phyloP scores from a whole-genome alignment of 2,113 vertebrate species.

The Pollachius pollachius region DNA sequence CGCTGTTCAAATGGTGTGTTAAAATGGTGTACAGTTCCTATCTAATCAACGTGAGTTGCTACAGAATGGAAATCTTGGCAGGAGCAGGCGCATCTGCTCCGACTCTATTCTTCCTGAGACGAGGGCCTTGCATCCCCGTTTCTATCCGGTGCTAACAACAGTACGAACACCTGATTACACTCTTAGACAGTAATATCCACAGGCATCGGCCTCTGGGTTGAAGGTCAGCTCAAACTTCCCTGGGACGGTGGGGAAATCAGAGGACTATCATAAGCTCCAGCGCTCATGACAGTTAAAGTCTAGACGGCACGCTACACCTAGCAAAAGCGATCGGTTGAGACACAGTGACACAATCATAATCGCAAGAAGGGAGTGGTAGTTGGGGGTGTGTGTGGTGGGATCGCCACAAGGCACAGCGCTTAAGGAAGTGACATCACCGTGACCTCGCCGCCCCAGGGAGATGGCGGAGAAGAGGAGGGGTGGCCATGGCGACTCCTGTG shows the following conservation, averaged over 20 bases:
- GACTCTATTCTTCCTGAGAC: conserved; percentile 22
- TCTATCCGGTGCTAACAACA: conserved; percentile 53
- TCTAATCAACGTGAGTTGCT: conserved; percentile 47
- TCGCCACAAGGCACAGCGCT: conserved; percentile 3
- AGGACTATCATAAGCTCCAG: conserved; percentile 45
- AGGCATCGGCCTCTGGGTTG: conserved; percentile 28
- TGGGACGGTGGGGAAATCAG: conserved; percentile 35
- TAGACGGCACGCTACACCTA: neutral
- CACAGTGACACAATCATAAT: neutral
- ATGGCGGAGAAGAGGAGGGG: conserved; percentile 23
- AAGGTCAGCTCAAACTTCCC: conserved; percentile 43
- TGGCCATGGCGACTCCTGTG: conserved; percentile 50
- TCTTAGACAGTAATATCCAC: conserved; percentile 51
- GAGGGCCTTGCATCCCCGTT: conserved; percentile 36
- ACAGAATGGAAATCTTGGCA: conserved; percentile 20
- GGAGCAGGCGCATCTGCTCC: conserved; percentile 48
- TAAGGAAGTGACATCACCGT: conserved; percentile 42
- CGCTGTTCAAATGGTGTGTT: conserved; percentile 44
- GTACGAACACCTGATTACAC: conserved; percentile 48
- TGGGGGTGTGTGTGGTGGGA: conserved; percentile 14
- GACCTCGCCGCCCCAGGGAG: conserved; percentile 40
- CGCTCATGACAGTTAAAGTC: conserved; percentile 43
- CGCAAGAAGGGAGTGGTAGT: neutral
- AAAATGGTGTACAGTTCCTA: conserved; percentile 42
- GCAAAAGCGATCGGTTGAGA: conserved; percentile 4